phyloP scores from a whole-genome alignment of 2,888 invertebrate species.

The Acanthacorydalis orientalis region DNA sequence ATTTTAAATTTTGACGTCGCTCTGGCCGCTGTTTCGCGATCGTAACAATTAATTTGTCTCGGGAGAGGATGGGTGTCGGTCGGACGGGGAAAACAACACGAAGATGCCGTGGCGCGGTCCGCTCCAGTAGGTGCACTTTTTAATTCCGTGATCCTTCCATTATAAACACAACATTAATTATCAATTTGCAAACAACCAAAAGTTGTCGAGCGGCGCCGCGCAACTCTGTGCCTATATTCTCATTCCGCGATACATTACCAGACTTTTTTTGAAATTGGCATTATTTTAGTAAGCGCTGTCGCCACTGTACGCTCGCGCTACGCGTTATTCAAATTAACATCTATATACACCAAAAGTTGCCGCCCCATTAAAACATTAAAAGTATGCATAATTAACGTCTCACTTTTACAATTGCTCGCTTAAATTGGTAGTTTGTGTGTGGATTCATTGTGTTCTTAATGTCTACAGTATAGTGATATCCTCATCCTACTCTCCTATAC shows the following conservation, averaged over 20 bases:
- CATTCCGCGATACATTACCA: neutral
- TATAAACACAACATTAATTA: slow-evolving; percentile 32
- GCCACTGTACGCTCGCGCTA: too few species aligned
- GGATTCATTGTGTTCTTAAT: slow-evolving; percentile 26
- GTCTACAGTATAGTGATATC: slow-evolving; percentile 16
- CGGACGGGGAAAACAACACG: too few species aligned
- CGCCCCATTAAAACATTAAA: slow-evolving; percentile 21
- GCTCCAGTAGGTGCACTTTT: slow-evolving; percentile 24
- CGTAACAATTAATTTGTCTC: slow-evolving; percentile 1
- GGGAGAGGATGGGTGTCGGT: too few species aligned
- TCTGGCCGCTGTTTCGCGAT: neutral
- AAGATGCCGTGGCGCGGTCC: slow-evolving; percentile 2
- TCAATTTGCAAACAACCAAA: slow-evolving; percentile 24
- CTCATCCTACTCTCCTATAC: slow-evolving; percentile 1
- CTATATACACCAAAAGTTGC: slow-evolving; percentile 13
- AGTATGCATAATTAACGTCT: slow-evolving; percentile 28
- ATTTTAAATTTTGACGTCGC: slow-evolving; percentile 2
- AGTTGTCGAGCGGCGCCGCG: slow-evolving; percentile 17
- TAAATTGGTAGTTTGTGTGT: slow-evolving; percentile 28
- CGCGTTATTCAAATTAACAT: too few species aligned
- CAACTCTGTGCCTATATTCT: neutral
- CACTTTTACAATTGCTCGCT: slow-evolving; percentile 22
- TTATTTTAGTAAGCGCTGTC: neutral
- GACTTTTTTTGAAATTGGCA: neutral
- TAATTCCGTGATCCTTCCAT: slow-evolving; percentile 27